A percentile compares a stretch with the other conserved stretches of the same genome.
These are phyloP conservation scores for Tenthredo livida DNA, from an alignment of 2,888 invertebrate species.

Conservation along the genomic window DNA sequence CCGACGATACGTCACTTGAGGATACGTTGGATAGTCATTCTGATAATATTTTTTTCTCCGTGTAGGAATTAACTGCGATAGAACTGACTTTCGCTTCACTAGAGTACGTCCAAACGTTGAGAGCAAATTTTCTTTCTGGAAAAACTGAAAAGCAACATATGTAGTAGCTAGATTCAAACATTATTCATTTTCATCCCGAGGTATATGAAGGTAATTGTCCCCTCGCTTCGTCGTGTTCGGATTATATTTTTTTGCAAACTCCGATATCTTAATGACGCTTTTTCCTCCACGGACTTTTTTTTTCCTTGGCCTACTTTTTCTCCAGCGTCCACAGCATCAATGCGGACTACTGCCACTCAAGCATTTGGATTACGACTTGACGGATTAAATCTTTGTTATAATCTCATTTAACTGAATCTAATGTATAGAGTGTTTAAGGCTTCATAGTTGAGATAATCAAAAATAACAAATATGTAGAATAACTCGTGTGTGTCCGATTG, in stretches of 20 bases:
- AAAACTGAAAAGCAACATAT: not conserved
- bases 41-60: no score
- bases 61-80: not conserved
- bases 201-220: not conserved
- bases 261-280: not conserved
- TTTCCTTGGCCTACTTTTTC: conserved; percentile 32
- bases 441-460: conserved; percentile 6
- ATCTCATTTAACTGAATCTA: not conserved
- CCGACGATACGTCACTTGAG: no score
- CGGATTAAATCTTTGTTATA: not conserved
- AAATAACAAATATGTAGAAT: not conserved
- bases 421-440: not conserved
- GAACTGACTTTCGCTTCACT: not conserved
- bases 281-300: not conserved
- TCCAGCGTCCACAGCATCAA: not conserved
- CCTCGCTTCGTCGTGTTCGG: not conserved
- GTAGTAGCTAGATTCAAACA: not conserved
- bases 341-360: not conserved
- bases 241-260: not conserved
- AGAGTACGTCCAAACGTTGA: not conserved
- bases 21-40: no score
- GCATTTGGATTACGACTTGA: not conserved
- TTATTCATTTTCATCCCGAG: not conserved
- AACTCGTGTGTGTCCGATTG: not conserved
- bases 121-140: not conserved